phyloP scores from a whole-genome alignment of 2,113 vertebrate genomes.

The Brachyhypopomus occidentalis region DNA sequence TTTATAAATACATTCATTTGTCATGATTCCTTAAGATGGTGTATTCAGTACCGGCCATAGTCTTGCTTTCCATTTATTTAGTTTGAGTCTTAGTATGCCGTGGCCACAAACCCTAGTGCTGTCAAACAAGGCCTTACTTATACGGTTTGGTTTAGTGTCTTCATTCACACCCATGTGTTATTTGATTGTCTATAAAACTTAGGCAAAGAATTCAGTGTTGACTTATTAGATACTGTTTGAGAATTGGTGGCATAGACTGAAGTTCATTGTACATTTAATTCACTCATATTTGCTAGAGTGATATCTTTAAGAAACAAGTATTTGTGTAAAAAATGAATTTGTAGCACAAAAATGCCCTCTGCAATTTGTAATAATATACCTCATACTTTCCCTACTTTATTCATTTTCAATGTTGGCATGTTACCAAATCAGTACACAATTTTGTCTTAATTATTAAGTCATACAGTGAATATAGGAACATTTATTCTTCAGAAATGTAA shows the following conservation, averaged over 20 bases:
- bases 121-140: conserved; percentile 33
- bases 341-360: conserved; percentile 39
- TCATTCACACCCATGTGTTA: conserved; percentile 29
- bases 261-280: conserved; percentile 29
- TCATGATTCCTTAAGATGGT: conserved; percentile 41
- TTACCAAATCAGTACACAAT: conserved; percentile 2
- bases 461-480: conserved; percentile 16
- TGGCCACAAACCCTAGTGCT: conserved; percentile 51
- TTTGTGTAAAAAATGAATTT: conserved; percentile 33
- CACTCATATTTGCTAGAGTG: conserved; percentile 12
- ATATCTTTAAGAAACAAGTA: conserved; percentile 23
- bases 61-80: conserved; percentile 37
- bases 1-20: conserved; percentile 44
- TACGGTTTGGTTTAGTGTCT: conserved; percentile 38
- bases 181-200: conserved; percentile 46
- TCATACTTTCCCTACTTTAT: neutral
- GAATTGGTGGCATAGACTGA: conserved; percentile 25
- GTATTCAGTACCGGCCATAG: conserved; percentile 33
- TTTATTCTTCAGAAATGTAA: neutral
- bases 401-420: conserved; percentile 32
- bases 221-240: conserved; percentile 38
- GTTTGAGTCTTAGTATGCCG: conserved; percentile 36
- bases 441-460: neutral
- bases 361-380: neutral
- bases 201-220: conserved; percentile 44